A percentile compares a stretch with the other conserved stretches of the same genome.
Conservation (phyloP, 2,888 invertebrate genomes). For the Sinodicranocentrus sp. region DNA sequence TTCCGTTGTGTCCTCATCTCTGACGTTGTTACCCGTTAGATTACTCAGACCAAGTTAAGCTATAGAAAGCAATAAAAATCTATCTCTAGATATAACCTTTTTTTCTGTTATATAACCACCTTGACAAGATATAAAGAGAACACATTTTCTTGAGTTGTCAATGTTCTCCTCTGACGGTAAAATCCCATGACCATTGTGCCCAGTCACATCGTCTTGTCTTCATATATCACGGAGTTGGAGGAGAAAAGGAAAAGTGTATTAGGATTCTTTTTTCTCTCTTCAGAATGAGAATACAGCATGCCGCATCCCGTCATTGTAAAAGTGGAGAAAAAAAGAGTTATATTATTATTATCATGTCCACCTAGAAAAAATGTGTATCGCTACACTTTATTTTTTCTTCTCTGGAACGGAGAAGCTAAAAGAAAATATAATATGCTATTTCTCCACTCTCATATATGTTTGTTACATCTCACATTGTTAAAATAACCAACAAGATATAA, state of each 20-base stretch:
- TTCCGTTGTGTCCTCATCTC: no score
- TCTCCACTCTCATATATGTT: neutral
- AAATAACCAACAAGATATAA: no score
- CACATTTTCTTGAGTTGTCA: conserved; percentile 52
- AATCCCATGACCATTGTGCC: conserved; percentile 72
- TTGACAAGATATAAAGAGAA: conserved; percentile 8
- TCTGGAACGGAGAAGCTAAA: no score
- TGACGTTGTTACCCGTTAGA: no score
- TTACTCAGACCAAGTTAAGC: no score
- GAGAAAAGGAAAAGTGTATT: neutral
- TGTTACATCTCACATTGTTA: no score
- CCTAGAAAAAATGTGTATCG: neutral
- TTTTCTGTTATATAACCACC: conserved; percentile 25
- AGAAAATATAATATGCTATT: no score
- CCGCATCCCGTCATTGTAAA: no score
- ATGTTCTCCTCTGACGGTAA: conserved; percentile 42
- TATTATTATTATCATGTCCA: conserved; percentile 35
- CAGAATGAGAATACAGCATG: no score
- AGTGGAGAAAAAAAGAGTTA: no score
- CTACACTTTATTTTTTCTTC: neutral
- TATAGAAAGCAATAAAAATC: no score
- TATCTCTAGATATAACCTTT: neutral
- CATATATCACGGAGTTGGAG: conserved; percentile 70
- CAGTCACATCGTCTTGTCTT: conserved; percentile 70
- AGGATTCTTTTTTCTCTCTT: no score